phyloP scores from a whole-genome alignment of 2,797 vertebrate genomes.

The Galaxias olidus region DNA sequence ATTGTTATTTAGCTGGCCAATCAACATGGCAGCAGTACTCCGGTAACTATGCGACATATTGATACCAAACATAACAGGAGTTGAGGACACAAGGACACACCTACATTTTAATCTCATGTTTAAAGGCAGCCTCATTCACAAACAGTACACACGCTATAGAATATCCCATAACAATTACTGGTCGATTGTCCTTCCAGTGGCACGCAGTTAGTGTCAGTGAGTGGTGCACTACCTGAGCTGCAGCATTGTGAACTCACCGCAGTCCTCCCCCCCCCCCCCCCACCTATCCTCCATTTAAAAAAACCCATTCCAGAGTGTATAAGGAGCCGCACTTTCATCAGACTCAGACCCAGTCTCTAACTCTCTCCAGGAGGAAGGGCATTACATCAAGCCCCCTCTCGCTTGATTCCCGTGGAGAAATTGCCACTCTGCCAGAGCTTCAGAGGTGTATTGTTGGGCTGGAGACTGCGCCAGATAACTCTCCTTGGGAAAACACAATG shows the following conservation, averaged over 20 bases:
- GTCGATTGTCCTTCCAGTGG: too few species aligned
- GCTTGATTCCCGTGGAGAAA: constrained; percentile 35
- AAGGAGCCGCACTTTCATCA: constrained; percentile 31
- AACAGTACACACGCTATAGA: too few species aligned
- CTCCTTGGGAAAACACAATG: constrained; percentile 11
- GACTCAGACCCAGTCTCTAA: constrained; percentile 5
- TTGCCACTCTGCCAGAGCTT: constrained; percentile 34
- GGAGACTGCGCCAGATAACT: constrained; percentile 22
- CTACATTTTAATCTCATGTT: too few species aligned
- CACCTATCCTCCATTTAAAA: constrained; percentile 13
- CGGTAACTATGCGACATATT: too few species aligned
- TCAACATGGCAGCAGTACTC: too few species aligned
- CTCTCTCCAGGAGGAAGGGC: constrained; percentile 10
- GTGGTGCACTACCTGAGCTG: not conserved
- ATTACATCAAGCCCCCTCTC: constrained; percentile 18
- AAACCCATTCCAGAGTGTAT: constrained; percentile 27
- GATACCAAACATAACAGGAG: too few species aligned
- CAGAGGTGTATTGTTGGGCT: constrained; percentile 12
- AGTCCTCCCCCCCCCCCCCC: constrained; percentile 9
- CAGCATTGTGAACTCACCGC: not conserved
- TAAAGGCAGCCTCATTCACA: too few species aligned
- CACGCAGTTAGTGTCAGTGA: too few species aligned
- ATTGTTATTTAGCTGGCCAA: constrained; percentile 13
- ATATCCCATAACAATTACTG: too few species aligned
- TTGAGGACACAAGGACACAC: too few species aligned